Evolutionary conservation across 2,797 vertebrate genomes (phyloP), one percentile per base, ranked within the genome.

Genomic region (Acropternis orthonyx): DNA sequence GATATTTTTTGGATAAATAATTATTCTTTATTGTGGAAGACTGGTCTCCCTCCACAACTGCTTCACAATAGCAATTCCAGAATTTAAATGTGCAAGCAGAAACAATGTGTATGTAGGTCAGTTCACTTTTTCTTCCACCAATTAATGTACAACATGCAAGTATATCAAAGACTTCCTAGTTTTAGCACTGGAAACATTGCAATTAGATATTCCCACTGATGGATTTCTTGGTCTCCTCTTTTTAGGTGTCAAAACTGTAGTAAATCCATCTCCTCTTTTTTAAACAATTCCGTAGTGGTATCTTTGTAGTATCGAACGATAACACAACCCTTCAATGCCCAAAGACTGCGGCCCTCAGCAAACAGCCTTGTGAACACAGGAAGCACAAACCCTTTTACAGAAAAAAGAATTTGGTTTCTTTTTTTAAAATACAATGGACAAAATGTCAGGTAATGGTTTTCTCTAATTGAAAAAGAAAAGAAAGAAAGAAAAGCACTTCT

Each of bases 341-440:
- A 98, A 98, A 98, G 98, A 98, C 99, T 99, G 99, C 99, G 98
- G 98, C 98, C 99, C 99, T 98, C 91, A 97, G 98, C 99, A 99
- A 98, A 99, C 99, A 99, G 99, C 99, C 98, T 98, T 97, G 98
- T 88, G 98, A 99, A 98, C 98, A 98, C 98, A 95, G 51, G 89
- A 96, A 67, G 97, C 97, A 98, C 97, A 97, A 97, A 75, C 97
- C 97, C 98, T 97, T 98, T 97, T 98, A 98, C 98, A 98, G 98
- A 98, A 98, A 98, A 97, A 96, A 65, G 56, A 98, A 34, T 21
- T 97, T 97, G 97, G 94, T 98, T 98, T 97, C 80, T 74, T 95
- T 52, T 13, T 74, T 95, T 43, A 37, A 36, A 71, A 65, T 49
- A 82, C 4, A 18, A 36, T 13, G 51, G 43, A 63, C 14, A 72